phyloP scores from a whole-genome alignment of 2,888 invertebrate genomes.

The Dasypolia templi region DNA sequence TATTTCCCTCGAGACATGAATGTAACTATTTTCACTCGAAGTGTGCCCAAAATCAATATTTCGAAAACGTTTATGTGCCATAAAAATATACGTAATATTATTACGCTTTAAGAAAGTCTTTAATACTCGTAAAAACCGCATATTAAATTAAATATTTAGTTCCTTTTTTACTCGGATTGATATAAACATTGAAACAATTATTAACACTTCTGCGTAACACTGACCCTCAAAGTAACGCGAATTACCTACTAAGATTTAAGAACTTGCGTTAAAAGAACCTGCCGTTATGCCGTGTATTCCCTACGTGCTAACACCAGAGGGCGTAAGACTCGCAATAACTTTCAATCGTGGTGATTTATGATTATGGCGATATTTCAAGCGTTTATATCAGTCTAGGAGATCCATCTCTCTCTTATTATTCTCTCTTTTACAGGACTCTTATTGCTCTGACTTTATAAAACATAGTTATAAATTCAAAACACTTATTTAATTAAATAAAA shows the following conservation, averaged over 20 bases:
- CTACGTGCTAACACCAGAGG: background rate
- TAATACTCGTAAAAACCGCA: conserved; percentile 16
- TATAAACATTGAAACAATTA: conserved; percentile 25
- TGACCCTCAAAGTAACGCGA: background rate
- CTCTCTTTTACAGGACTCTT: no score
- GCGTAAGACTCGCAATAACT: background rate
- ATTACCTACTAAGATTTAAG: conserved; percentile 19
- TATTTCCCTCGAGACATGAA: conserved; percentile 75
- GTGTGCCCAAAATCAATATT: conserved; percentile 36
- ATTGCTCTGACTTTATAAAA: no score
- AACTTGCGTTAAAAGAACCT: background rate
- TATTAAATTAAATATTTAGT: conserved; percentile 40
- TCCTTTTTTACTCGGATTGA: conserved; percentile 29
- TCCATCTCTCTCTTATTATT: background rate
- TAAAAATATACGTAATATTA: conserved; percentile 29
- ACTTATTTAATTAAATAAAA: no score
- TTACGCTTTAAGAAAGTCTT: conserved; percentile 30
- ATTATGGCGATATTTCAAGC: background rate
- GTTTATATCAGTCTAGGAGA: background rate
- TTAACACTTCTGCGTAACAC: conserved; percentile 12
- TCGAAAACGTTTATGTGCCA: conserved; percentile 43
- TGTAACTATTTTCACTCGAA: conserved; percentile 60
- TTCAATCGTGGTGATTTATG: background rate
- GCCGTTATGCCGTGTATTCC: fast-evolving
- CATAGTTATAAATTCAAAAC: no score